phyloP scores from a whole-genome alignment of 2,113 vertebrate species.

The Alaudala cheleensis region DNA sequence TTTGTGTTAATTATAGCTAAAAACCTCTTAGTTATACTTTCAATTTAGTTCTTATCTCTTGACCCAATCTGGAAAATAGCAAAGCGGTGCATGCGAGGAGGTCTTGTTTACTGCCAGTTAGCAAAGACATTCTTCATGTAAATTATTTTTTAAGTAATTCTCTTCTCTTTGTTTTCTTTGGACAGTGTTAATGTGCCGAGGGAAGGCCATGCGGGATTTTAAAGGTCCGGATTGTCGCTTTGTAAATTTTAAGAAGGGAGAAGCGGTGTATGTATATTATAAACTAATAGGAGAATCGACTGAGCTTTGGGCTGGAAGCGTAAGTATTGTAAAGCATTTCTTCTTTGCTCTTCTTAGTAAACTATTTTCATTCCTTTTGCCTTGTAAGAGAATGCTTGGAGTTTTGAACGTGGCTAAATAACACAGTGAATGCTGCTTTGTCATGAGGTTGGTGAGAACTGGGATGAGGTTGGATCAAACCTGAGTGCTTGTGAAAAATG shows the following conservation, averaged over 20 bases:
- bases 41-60: background rate
- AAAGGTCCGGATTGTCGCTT: constrained; percentile 93
- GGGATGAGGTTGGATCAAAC: background rate
- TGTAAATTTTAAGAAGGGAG: constrained; percentile 89
- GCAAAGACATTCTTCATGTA: background rate
- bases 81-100: rapidly evolving
- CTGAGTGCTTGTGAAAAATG: background rate
- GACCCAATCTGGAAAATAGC: background rate
- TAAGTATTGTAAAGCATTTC: constrained; percentile 76
- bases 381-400: background rate
- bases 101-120: background rate
- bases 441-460: background rate
- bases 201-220: constrained; percentile 88
- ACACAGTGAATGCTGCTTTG: background rate
- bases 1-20: background rate
- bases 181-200: constrained; percentile 90
- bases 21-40: background rate
- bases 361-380: background rate
- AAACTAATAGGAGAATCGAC: constrained; percentile 85
- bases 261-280: constrained; percentile 91
- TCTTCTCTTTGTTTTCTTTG: background rate
- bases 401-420: background rate
- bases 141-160: background rate
- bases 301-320: constrained; percentile 93
- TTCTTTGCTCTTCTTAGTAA: background rate